These are phyloP conservation scores for Ranitomeya imitator DNA, from an alignment of 2,113 vertebrate genomes.

Conservation along the genomic window DNA sequence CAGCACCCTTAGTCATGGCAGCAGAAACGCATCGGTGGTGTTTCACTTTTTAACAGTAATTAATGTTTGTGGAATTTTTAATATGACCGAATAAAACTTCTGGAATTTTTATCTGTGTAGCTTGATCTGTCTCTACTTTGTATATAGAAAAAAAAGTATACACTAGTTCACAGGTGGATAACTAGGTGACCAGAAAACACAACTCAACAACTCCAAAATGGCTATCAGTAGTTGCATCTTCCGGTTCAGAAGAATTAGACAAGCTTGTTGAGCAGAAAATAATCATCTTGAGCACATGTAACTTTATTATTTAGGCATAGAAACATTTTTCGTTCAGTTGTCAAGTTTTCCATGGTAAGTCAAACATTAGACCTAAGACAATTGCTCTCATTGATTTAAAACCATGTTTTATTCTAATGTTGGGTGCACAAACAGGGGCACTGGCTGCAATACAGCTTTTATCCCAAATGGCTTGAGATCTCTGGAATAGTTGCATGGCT, in stretches of 20 bases:
- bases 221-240: not conserved
- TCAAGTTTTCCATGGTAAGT: not conserved
- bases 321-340: not conserved
- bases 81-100: too few relatives aligned
- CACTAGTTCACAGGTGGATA: not conserved
- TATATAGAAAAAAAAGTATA: not conserved
- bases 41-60: too few relatives aligned
- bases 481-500: not conserved
- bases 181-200: not conserved
- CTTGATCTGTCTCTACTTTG: too few relatives aligned
- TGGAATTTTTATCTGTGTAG: too few relatives aligned
- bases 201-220: not conserved
- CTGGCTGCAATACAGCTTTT: not conserved
- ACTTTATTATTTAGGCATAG: not conserved
- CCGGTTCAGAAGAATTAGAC: not conserved
- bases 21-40: too few relatives aligned
- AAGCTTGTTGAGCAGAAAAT: not conserved
- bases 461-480: not conserved
- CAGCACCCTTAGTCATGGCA: too few relatives aligned
- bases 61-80: too few relatives aligned
- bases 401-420: not conserved
- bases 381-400: not conserved
- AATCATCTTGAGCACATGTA: not conserved
- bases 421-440: not conserved
- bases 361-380: not conserved